These are phyloP conservation scores for Lordiphosa fenestrarum DNA, from an alignment of 2,888 invertebrate genomes.

Conservation along the genomic window DNA sequence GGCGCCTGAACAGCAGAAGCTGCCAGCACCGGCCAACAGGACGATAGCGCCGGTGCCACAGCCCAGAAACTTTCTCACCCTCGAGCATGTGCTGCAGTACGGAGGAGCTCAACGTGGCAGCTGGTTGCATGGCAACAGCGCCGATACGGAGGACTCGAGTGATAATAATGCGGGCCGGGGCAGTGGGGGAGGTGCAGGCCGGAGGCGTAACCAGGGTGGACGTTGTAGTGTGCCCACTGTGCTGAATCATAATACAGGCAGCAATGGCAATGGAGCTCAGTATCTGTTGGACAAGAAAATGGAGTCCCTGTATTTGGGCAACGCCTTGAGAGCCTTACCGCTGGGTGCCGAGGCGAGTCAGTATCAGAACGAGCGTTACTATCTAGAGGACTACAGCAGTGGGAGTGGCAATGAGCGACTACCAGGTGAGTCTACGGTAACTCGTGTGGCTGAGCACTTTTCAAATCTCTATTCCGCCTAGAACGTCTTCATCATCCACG, in stretches of 20 bases:
- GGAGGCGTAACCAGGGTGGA: conserved; percentile 61
- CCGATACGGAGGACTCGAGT: conserved; percentile 75
- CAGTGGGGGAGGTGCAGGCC: conserved; percentile 34
- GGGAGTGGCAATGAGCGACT: conserved; percentile 75
- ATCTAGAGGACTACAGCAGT: conserved; percentile 78
- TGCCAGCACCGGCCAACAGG: conserved; percentile 47
- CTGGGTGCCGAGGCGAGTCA: conserved; percentile 78
- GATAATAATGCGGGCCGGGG: conserved; percentile 63
- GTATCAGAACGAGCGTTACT: conserved; percentile 80
- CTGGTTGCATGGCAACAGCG: conserved; percentile 72
- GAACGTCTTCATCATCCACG: conserved; percentile 76
- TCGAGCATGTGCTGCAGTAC: conserved; percentile 76
- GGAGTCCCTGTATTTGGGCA: conserved; percentile 79
- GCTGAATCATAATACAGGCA: conserved; percentile 34
- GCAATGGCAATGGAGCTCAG: conserved; percentile 62
- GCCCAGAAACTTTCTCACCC: conserved; percentile 76
- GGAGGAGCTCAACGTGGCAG: conserved; percentile 44
- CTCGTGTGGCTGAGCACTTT: not conserved
- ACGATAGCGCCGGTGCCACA: conserved; percentile 52
- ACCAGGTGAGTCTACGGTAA: conserved; percentile 58
- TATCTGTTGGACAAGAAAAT: conserved; percentile 80
- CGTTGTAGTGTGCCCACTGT: conserved; percentile 78
- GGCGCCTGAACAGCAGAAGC: conserved; percentile 31
- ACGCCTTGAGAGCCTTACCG: conserved; percentile 78
- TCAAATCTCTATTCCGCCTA: conserved; percentile 18